A percentile compares a stretch with the other conserved stretches of the same genome.
phyloP scores from a whole-genome alignment of 2,797 vertebrate genomes.

The Poliocrania exsul region DNA sequence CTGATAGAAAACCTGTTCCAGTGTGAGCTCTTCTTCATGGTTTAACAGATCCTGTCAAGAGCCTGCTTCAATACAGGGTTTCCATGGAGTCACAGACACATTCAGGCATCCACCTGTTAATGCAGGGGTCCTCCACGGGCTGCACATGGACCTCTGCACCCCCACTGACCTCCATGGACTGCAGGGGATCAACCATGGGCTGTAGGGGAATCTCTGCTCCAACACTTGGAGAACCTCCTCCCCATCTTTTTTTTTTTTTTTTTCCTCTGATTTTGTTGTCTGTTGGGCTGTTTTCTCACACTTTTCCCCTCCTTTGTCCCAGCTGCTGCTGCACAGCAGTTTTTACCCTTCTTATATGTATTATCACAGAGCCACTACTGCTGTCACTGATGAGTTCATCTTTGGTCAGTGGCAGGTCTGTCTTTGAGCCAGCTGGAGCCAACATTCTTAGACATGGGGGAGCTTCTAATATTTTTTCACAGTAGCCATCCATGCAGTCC shows the following conservation, averaged over 20 bases:
- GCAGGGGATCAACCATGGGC: rapidly evolving
- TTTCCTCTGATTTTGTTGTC: too few species aligned
- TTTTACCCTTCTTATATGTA: neutral
- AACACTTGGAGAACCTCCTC: rapidly evolving
- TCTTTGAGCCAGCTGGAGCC: neutral
- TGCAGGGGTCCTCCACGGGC: rapidly evolving
- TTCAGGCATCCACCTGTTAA: rapidly evolving
- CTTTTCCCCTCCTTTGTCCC: neutral
- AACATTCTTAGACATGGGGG: rapidly evolving
- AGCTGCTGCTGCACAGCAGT: neutral
- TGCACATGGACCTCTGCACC: neutral
- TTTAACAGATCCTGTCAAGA: neutral
- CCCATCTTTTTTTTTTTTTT: neutral
- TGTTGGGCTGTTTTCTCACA: neutral
- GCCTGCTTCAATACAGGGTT: neutral
- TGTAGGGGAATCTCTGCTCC: neutral
- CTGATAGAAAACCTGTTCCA: neutral
- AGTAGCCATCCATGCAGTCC: neutral
- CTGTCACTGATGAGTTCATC: neutral
- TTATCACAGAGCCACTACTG: neutral
- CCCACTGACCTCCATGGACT: rapidly evolving
- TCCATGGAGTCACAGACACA: neutral
- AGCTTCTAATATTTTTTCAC: neutral
- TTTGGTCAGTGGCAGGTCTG: neutral
- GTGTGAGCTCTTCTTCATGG: rapidly evolving